These are phyloP conservation scores for Malthinus seriepunctatus DNA, from an alignment of 2,888 invertebrate species.

Conservation along the genomic window DNA sequence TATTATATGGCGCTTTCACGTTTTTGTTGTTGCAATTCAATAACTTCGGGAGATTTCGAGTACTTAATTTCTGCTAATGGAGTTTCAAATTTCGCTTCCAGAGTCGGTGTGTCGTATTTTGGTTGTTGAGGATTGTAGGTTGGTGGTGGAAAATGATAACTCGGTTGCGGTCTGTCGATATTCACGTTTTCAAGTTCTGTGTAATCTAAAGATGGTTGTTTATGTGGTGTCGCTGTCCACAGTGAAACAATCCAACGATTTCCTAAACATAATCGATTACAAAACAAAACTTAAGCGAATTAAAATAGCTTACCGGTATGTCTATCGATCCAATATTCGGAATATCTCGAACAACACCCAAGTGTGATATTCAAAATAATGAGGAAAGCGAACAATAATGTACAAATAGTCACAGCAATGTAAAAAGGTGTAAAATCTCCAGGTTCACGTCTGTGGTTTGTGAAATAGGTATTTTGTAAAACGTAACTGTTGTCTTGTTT, in stretches of 20 bases:
- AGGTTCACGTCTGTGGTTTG: slow-evolving; percentile 56
- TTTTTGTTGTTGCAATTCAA: slow-evolving; percentile 67
- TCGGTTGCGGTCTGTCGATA: slow-evolving; percentile 49
- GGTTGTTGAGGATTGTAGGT: slow-evolving; percentile 6
- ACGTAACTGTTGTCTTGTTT: slow-evolving; percentile 45
- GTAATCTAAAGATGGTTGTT: slow-evolving; percentile 79
- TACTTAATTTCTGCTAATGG: slow-evolving; percentile 13
- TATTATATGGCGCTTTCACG: slow-evolving; percentile 78
- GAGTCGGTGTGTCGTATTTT: neutral
- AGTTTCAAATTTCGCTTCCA: neutral
- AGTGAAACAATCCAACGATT: slow-evolving; percentile 84
- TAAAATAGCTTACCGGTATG: slow-evolving; percentile 66
- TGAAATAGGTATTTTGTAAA: slow-evolving; percentile 65
- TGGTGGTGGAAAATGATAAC: slow-evolving; percentile 52
- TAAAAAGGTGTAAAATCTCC: slow-evolving; percentile 88
- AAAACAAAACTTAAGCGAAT: neutral
- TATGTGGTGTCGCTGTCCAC: slow-evolving; percentile 83
- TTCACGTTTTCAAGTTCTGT: slow-evolving; percentile 67
- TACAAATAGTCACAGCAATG: slow-evolving; percentile 77
- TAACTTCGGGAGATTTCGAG: slow-evolving; percentile 34
- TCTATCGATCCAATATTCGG: slow-evolving; percentile 79
- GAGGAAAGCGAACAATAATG: slow-evolving; percentile 70
- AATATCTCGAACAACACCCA: slow-evolving; percentile 81
- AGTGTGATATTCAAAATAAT: slow-evolving; percentile 77
- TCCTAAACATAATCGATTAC: slow-evolving; percentile 56